phyloP scores from a whole-genome alignment of 2,888 invertebrate genomes.

The Lithophane socia region DNA sequence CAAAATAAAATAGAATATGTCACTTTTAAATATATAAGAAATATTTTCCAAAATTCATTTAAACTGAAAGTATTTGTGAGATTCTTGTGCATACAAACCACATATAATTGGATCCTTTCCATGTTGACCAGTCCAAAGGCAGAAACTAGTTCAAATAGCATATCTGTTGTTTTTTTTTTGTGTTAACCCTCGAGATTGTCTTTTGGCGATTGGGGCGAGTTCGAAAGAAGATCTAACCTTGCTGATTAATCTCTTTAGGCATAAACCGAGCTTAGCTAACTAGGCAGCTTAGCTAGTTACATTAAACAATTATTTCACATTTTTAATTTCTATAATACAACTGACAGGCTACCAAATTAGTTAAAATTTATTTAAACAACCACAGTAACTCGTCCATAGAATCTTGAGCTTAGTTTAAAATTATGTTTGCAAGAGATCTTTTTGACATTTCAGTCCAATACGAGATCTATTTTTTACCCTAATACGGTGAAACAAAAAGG shows the following conservation, averaged over 20 bases:
- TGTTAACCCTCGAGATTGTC: conserved; percentile 20
- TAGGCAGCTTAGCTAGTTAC: background rate
- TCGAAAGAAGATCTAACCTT: conserved; percentile 19
- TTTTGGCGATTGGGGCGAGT: background rate
- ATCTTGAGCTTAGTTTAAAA: conserved; percentile 14
- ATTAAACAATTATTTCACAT: background rate
- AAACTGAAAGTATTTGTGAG: conserved; percentile 60
- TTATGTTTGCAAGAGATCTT: background rate
- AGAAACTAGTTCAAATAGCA: conserved; percentile 54
- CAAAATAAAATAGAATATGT: conserved; percentile 38
- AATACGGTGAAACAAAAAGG: too few relatives aligned
- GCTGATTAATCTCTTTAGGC: background rate
- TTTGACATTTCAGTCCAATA: background rate
- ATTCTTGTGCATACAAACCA: conserved; percentile 73
- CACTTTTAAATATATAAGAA: conserved; percentile 20
- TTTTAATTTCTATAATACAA: background rate
- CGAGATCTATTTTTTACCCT: background rate
- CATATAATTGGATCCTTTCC: conserved; percentile 55
- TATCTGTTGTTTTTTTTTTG: background rate
- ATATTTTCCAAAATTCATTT: conserved; percentile 35
- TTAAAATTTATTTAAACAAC: background rate
- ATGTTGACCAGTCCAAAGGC: conserved; percentile 59
- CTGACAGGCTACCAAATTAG: background rate
- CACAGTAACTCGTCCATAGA: background rate
- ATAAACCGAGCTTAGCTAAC: background rate